Base-by-base conservation (phyloP, 1,140 invertebrate genomes). In the Lepidurus packardi region DNA sequence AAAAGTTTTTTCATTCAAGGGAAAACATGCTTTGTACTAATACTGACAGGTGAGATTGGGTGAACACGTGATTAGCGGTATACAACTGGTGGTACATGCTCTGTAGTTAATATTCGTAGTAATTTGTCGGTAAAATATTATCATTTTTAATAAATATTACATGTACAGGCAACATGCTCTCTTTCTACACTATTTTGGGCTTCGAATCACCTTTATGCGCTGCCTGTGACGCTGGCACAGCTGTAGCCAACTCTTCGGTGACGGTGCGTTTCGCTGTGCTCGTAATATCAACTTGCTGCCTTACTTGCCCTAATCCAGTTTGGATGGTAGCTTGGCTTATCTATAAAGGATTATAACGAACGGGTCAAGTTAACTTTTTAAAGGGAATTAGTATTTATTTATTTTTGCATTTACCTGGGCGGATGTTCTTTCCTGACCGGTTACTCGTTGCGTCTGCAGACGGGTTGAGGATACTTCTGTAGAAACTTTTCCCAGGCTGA, bases 181-280 rank as follows among this genome's bases (percentile, higher is more conserved):
- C 4, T 7, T n/a, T 13, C 16, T 21, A n/a, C 21, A n/a, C 53
- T 65, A 65, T 21, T n/a, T 7, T 65, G 16, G 21, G 21, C 53
- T 13, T 5, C 16, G 6, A 24, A 21, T 42, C 25, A 77, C 76
- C 76, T 77, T 77, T 77, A 10, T 47, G 43, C 25, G 45, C 25
- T 34, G 47, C 43, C 43, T 42, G 34, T 77, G 25, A 45, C 47
- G 45, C 43, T 43, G 47, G 42, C 47, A 45, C 43, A 43, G 47
- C 76, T 16, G 34, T 77, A 16, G 76, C 76, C 43, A 77, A 77
- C 76, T 42, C 76, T 47, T 77, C 76, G 25, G 76, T 77, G 16
- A 47, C 47, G n/a, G 76, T 43, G 25, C 43, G n/a, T 77, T 11
- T 34, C 47, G 43, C 76, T 47, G 76, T 77, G 25, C 24, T 47